Percentiles rank a stretch among this genome's conserved stretches.
phyloP scores from a whole-genome alignment of 2,113 vertebrate species.

The Rhegmatorhina hoffmannsi region DNA sequence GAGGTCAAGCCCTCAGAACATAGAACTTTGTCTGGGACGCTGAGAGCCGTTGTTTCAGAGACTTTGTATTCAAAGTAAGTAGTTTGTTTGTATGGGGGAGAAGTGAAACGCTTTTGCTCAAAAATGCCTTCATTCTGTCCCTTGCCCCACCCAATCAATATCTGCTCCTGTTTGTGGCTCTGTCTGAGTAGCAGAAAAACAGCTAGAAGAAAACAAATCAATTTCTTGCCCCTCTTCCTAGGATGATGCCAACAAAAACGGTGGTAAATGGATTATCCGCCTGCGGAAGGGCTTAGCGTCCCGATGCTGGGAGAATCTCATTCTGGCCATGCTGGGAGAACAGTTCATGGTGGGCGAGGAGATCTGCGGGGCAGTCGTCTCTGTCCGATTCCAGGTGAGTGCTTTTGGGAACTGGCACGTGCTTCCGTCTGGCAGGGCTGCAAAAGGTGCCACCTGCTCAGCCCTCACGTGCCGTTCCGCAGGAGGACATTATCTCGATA shows the following conservation, averaged over 20 bases:
- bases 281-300: constrained; percentile 83
- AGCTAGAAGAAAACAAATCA: constrained; percentile 28
- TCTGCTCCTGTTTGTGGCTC: background rate
- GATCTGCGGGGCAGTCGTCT: constrained; percentile 85
- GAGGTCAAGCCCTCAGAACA: background rate
- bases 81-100: background rate
- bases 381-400: constrained; percentile 84
- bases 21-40: background rate
- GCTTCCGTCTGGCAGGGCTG: background rate
- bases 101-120: background rate
- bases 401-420: background rate
- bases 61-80: constrained; percentile 11
- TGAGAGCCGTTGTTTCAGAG: background rate
- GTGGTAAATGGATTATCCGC: constrained; percentile 86
- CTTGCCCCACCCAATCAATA: constrained; percentile 37
- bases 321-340: constrained; percentile 84
- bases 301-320: constrained; percentile 86
- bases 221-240: constrained; percentile 50
- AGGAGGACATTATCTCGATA: constrained; percentile 87
- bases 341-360: constrained; percentile 87
- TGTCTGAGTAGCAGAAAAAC: background rate
- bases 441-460: background rate
- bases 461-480: accelerated
- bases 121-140: background rate
- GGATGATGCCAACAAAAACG: constrained; percentile 88